Percentiles rank a stretch among this genome's conserved stretches.
Evolutionary conservation across 1,140 invertebrate species (phyloP).

Genomic region (Geopemphigus sp.): DNA sequence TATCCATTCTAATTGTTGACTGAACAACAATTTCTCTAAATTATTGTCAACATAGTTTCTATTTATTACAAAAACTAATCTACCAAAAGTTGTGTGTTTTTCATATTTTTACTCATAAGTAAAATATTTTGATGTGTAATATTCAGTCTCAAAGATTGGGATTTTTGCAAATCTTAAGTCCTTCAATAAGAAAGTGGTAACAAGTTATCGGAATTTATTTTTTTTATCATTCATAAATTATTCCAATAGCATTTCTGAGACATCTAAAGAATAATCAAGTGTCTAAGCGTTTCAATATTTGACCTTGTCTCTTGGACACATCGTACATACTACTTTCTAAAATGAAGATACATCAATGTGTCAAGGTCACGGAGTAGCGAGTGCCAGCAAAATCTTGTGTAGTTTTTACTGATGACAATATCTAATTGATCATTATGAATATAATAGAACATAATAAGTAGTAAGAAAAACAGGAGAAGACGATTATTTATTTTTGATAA

Average conservation of each 20-base stretch:
- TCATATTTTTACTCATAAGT: not conserved
- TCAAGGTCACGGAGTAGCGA: slow-evolving; percentile 36
- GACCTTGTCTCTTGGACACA: slow-evolving; percentile 25
- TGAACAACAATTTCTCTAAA: slow-evolving; percentile 38
- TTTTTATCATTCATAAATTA: slow-evolving; percentile 4
- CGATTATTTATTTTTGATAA: no score
- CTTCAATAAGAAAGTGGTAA: not conserved
- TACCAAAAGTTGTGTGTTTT: not conserved
- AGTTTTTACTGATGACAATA: not conserved
- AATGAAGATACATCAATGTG: slow-evolving; percentile 48
- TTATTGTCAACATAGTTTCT: slow-evolving; percentile 39
- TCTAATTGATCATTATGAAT: not conserved
- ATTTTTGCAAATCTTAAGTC: not conserved
- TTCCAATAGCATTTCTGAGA: slow-evolving; percentile 14
- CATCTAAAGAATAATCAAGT: slow-evolving; percentile 34
- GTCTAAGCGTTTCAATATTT: slow-evolving; percentile 19
- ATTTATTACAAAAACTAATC: slow-evolving; percentile 9
- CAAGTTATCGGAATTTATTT: not conserved
- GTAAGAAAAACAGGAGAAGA: no score
- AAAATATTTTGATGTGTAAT: not conserved
- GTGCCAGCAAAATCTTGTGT: slow-evolving; percentile 16
- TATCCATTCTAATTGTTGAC: slow-evolving; percentile 34
- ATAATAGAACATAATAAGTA: not conserved
- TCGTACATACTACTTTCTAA: slow-evolving; percentile 44
- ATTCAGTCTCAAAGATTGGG: no score